phyloP scores from a whole-genome alignment of 2,113 vertebrate genomes.

The Promerops cafer region DNA sequence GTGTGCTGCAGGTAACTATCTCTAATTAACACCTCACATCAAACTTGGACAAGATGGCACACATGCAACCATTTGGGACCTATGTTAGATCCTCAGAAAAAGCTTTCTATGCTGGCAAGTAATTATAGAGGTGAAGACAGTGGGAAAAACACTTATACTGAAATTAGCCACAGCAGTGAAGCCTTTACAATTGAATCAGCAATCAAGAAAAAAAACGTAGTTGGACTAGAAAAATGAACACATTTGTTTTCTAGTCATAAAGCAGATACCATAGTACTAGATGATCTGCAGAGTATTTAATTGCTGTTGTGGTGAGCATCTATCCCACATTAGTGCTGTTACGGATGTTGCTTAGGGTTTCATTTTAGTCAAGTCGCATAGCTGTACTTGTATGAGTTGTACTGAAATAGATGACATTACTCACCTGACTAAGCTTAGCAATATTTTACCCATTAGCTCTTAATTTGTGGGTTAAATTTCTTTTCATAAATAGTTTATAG shows the following conservation, averaged over 20 bases:
- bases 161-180: not conserved
- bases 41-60: not conserved
- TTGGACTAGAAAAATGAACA: not conserved
- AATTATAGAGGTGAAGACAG: not conserved
- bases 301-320: constrained; percentile 33
- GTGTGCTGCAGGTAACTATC: not conserved
- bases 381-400: not conserved
- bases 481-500: constrained; percentile 59
- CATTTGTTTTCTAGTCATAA: constrained; percentile 20
- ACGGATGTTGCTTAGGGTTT: not conserved
- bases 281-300: not conserved
- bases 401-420: constrained; percentile 23
- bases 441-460: constrained; percentile 51
- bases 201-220: not conserved
- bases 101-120: not conserved
- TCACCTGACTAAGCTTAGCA: constrained; percentile 20
- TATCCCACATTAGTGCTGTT: not conserved
- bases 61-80: not conserved
- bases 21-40: constrained; percentile 1
- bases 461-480: constrained; percentile 43
- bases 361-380: not conserved
- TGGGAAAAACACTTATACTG: not conserved
- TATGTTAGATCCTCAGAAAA: not conserved
- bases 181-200: not conserved
- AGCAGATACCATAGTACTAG: not conserved